These are phyloP conservation scores for Axis porcinus DNA, from an alignment of 2,113 vertebrate genomes.

Conservation along the genomic window DNA sequence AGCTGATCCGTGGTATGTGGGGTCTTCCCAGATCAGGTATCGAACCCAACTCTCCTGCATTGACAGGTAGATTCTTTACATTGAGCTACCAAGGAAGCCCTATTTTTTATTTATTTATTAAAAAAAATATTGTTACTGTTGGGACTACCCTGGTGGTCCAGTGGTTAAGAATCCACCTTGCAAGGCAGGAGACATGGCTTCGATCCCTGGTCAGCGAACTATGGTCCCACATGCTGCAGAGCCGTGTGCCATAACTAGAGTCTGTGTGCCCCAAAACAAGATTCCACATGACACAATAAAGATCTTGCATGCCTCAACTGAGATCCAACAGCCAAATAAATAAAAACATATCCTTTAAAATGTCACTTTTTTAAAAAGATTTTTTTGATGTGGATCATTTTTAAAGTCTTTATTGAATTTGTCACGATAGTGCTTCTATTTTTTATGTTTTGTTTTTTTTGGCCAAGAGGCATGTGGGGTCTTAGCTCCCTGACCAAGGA, in stretches of 20 bases:
- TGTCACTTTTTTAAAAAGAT: background rate
- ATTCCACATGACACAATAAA: background rate
- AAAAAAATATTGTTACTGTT: background rate
- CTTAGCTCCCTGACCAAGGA: background rate
- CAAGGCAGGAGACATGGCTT: background rate
- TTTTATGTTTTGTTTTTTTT: background rate
- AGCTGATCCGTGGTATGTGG: background rate
- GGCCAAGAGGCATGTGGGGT: background rate
- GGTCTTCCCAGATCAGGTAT: background rate
- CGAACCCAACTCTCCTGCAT: background rate
- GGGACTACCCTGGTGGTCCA: background rate
- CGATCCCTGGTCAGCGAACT: background rate
- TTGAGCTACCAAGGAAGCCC: background rate
- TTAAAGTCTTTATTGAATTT: background rate
- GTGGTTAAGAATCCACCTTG: background rate
- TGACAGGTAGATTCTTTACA: background rate
- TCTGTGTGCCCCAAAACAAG: background rate
- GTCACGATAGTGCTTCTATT: background rate
- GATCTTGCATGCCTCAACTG: background rate
- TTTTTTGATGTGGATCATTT: background rate
- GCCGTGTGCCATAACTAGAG: background rate
- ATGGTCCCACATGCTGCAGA: background rate
- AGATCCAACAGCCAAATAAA: background rate
- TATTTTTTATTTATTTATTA: background rate
- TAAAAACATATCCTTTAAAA: background rate